Conservation (phyloP, 2,797 vertebrate species). For the Thalassophryne amazonica region DNA sequence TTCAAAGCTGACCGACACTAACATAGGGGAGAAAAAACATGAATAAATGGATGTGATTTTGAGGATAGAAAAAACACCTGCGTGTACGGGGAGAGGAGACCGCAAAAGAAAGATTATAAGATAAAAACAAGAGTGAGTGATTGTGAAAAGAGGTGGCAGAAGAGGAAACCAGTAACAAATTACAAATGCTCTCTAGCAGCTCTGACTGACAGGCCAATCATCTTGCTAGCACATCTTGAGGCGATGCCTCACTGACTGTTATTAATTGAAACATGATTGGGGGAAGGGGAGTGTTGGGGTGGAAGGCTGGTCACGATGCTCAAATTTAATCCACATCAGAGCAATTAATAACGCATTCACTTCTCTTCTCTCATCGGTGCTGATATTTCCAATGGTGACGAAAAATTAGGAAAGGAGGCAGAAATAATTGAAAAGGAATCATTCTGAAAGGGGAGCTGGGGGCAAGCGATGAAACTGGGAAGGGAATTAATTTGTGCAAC, state of each 20-base stretch:
- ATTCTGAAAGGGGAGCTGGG: slow-evolving; percentile 55
- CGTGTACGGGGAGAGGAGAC: slow-evolving; percentile 18
- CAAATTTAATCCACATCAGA: slow-evolving; percentile 77
- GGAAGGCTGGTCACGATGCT: slow-evolving; percentile 26
- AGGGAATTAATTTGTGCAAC: slow-evolving; percentile 66
- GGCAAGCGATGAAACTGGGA: slow-evolving; percentile 57
- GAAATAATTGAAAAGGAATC: slow-evolving; percentile 70
- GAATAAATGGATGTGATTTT: slow-evolving; percentile 58
- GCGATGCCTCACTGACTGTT: slow-evolving; percentile 73
- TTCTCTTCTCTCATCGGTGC: slow-evolving; percentile 41
- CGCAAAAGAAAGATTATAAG: slow-evolving; percentile 18
- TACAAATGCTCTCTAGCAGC: slow-evolving; percentile 51
- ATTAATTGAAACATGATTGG: slow-evolving; percentile 81
- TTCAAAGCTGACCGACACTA: slow-evolving; percentile 35
- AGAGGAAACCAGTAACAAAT: slow-evolving; percentile 52
- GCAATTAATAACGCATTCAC: slow-evolving; percentile 73
- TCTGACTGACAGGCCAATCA: slow-evolving; percentile 79
- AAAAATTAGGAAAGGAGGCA: slow-evolving; percentile 62
- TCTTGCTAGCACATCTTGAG: slow-evolving; percentile 68
- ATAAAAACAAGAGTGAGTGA: slow-evolving; percentile 49
- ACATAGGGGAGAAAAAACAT: slow-evolving; percentile 40
- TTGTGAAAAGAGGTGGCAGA: slow-evolving; percentile 22
- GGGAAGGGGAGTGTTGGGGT: slow-evolving; percentile 39
- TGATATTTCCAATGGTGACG: slow-evolving; percentile 63
- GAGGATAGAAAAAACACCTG: slow-evolving; percentile 18